Base-by-base conservation (phyloP, 64 coral and sea anemone genomes). In the Hydrozoanthus tunicans region DNA sequence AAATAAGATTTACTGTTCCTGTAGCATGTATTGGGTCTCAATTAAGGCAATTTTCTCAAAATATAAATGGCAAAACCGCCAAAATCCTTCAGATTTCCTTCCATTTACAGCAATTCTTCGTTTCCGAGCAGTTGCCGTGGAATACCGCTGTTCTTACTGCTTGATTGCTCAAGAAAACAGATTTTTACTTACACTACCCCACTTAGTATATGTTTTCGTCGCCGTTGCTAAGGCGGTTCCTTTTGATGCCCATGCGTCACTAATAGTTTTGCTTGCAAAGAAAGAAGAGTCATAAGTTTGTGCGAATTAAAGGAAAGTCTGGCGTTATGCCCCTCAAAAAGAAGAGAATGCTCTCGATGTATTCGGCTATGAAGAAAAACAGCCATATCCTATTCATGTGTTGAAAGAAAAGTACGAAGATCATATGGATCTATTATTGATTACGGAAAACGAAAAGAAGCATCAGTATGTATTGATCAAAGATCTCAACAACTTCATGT, bases 21-120 rank as follows among this genome's bases (percentile, higher is more conserved):
- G 78, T 80, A n/a, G 4, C 60, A 62, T 11, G 78, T 80, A 57
- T 9, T 80, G 53, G 67, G 73, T 57, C 51, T 88, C 83, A 73
- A 6, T 88, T 88, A 10, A 7, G 9, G 65, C 83, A 53, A 88
- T 88, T 27, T 73, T 88, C 23, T 67, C 71, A 67, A 88, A 88
- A 82, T 51, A 82, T 43, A 53, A 82, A 65, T 6, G 60, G 79
- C 60, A 82, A 82, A 82, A 64, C 79, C 59, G 13, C 60, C 23
- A 82, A 82, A 82, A 82, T 82, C 8, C 57, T 6, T 88, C 83
- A 88, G 73, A 88, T 88, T 88, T 88, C 9, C 52, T 71, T 88
- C 66, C 5, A 88, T 24, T 88, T 88, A 51, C 65, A 88, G 6
- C 53, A 88, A 73, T 88, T 88, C 67, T 88, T 88, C 83, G 14